A percentile compares a stretch with the other conserved stretches of the same genome.
phyloP scores from a whole-genome alignment of 1,140 invertebrate species.

The Bombus waltoni region DNA sequence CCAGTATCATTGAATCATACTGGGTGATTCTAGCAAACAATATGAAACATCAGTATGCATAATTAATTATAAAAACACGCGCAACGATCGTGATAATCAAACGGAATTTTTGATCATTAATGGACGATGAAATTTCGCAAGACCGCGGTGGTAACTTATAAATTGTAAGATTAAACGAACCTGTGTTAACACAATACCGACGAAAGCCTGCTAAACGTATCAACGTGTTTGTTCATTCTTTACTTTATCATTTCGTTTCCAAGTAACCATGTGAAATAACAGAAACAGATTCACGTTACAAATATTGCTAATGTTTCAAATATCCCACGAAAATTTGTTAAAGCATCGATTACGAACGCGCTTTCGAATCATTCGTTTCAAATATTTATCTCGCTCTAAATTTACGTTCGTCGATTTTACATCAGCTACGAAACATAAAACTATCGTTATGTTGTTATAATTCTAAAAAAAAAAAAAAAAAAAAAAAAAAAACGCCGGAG shows the following conservation, averaged over 20 bases:
- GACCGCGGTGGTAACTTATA: not conserved
- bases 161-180: slow-evolving; percentile 25
- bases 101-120: not conserved
- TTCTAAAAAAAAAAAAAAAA: not conserved
- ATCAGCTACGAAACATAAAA: not conserved
- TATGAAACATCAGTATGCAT: slow-evolving; percentile 10
- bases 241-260: not conserved
- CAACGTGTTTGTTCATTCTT: not conserved
- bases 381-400: too few species aligned
- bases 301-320: too few species aligned
- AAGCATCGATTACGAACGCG: not conserved
- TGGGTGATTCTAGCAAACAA: slow-evolving; percentile 12
- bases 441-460: not conserved
- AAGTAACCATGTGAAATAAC: not conserved
- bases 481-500: not conserved
- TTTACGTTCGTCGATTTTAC: too few species aligned
- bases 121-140: not conserved
- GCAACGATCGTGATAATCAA: slow-evolving; percentile 13
- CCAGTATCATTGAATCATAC: not conserved
- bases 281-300: not conserved
- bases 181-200: slow-evolving; percentile 20
- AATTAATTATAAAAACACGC: slow-evolving; percentile 35
- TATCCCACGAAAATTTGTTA: not conserved
- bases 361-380: too few species aligned
- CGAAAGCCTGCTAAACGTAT: slow-evolving; percentile 15